A percentile compares a stretch with the other conserved stretches of the same genome.
Conservation (phyloP, 2,797 vertebrate species). For the Poecile montanus region DNA sequence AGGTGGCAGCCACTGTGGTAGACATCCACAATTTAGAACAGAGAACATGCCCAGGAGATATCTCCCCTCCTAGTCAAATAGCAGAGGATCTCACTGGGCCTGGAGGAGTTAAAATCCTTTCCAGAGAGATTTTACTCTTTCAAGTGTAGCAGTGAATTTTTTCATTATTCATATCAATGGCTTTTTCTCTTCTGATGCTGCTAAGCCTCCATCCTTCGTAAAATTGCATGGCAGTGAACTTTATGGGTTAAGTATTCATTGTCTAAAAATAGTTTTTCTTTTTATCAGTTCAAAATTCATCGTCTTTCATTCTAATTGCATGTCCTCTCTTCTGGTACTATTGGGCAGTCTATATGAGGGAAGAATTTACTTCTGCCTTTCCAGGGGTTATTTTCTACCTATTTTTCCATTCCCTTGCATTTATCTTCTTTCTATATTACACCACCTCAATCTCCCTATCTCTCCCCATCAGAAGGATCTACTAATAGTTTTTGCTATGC, state of each 20-base stretch:
- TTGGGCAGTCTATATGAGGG: neutral
- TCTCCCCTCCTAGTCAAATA: neutral
- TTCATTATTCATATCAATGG: slow-evolving; percentile 49
- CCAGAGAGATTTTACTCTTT: slow-evolving; percentile 34
- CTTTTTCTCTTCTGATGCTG: slow-evolving; percentile 35
- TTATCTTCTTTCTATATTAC: neutral
- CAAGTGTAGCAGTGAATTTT: neutral
- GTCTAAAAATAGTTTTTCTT: slow-evolving; percentile 42
- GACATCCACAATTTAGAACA: neutral
- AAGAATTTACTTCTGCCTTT: neutral
- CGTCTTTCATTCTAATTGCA: slow-evolving; percentile 1
- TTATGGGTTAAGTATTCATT: slow-evolving; percentile 60
- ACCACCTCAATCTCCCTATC: neutral
- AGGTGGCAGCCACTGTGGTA: neutral
- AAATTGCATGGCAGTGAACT: slow-evolving; percentile 13
- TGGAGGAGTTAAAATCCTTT: slow-evolving; percentile 27
- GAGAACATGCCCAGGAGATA: neutral
- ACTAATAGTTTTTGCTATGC: rapidly evolving
- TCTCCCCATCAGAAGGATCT: neutral
- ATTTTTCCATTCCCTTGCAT: neutral
- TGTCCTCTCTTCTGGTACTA: neutral
- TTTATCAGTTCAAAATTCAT: slow-evolving; percentile 43
- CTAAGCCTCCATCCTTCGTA: neutral
- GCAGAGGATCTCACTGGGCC: neutral
- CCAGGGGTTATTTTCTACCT: neutral